phyloP scores from a whole-genome alignment of 2,113 vertebrate species.

The Ceuthmochares aereus region DNA sequence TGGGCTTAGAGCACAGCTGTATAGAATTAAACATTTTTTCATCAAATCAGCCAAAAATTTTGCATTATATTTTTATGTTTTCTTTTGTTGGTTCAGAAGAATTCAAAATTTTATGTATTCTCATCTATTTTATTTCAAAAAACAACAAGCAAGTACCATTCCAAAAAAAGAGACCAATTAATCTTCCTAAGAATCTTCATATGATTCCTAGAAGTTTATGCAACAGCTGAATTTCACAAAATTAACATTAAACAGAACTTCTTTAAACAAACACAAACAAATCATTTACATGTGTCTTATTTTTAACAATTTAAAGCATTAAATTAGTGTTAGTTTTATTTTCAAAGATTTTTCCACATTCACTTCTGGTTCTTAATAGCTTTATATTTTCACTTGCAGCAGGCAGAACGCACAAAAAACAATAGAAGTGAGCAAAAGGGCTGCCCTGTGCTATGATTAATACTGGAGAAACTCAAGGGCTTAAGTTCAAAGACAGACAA shows the following conservation, averaged over 20 bases:
- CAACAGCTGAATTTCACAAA: conserved; percentile 25
- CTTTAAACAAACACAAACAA: conserved; percentile 58
- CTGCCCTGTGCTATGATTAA: background rate
- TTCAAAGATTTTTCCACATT: conserved; percentile 17
- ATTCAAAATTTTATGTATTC: background rate
- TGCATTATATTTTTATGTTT: conserved; percentile 2
- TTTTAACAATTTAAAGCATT: conserved; percentile 42
- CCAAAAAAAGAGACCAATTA: conserved; percentile 32
- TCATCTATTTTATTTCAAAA: conserved; percentile 40
- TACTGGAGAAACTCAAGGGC: background rate
- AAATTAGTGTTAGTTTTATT: conserved; percentile 8
- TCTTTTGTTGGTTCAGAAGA: background rate
- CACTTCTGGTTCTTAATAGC: conserved; percentile 5
- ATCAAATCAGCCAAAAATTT: background rate
- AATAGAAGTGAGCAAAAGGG: background rate
- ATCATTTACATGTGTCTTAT: conserved; percentile 45
- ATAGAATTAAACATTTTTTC: background rate
- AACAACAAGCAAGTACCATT: conserved; percentile 18
- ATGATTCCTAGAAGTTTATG: conserved; percentile 63
- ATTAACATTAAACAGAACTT: conserved; percentile 52
- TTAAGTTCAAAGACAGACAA: background rate
- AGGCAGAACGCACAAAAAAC: background rate
- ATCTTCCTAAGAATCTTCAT: conserved; percentile 55
- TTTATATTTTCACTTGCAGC: conserved; percentile 3
- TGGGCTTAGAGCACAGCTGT: background rate